Conservation (phyloP, 2,888 invertebrate species). For the Drosophila basisetae region DNA sequence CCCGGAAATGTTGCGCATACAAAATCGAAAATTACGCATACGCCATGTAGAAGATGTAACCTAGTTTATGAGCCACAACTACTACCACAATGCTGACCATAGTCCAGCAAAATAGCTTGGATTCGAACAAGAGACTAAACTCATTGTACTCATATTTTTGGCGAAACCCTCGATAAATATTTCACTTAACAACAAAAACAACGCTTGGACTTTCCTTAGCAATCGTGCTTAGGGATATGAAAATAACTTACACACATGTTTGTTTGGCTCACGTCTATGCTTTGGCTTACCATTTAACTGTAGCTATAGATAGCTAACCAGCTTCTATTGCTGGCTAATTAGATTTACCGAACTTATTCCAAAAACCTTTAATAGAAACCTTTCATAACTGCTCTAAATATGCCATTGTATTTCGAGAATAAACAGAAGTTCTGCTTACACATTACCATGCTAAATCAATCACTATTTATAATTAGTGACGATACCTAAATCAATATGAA, state of each 20-base stretch:
- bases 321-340: background rate
- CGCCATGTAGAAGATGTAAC: constrained; percentile 40
- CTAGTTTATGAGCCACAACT: constrained; percentile 7
- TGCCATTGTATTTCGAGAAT: constrained; percentile 6
- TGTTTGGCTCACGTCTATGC: constrained; percentile 13
- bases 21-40: constrained; percentile 69
- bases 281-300: constrained; percentile 17
- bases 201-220: constrained; percentile 27
- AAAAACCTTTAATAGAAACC: background rate
- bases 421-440: constrained; percentile 26
- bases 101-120: constrained; percentile 38
- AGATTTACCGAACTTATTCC: background rate
- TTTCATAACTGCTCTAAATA: constrained; percentile 18
- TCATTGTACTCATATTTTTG: constrained; percentile 15
- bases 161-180: constrained; percentile 31
- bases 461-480: constrained; percentile 15
- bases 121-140: background rate
- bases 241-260: constrained; percentile 39
- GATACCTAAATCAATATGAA: background rate
- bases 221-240: constrained; percentile 19
- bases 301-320: background rate
- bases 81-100: constrained; percentile 22
- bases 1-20: constrained; percentile 45
- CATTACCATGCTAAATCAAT: constrained; percentile 35
- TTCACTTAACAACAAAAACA: constrained; percentile 31